These are phyloP conservation scores for Callocephalon fimbriatum DNA, from an alignment of 2,113 vertebrate genomes.

Conservation along the genomic window DNA sequence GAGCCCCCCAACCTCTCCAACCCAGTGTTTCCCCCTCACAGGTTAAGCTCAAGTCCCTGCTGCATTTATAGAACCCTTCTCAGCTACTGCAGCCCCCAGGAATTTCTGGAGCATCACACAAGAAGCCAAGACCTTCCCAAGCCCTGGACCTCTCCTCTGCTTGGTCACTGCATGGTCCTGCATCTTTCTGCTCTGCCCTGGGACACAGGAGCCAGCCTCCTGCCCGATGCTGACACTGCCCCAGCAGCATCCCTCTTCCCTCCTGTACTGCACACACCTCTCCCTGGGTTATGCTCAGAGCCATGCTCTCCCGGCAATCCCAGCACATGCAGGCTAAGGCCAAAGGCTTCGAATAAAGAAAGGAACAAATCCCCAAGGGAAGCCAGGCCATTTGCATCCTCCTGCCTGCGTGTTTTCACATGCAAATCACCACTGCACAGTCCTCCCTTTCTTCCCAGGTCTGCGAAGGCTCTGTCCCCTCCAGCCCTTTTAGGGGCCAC, in stretches of 20 bases:
- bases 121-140: neutral
- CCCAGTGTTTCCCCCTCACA: neutral
- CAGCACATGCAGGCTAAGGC: neutral
- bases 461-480: neutral
- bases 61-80: neutral
- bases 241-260: neutral
- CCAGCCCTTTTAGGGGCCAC: neutral
- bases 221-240: fast-evolving
- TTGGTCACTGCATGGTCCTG: fast-evolving
- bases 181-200: neutral
- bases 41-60: neutral
- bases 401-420: neutral
- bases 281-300: fast-evolving
- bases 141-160: neutral
- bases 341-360: neutral
- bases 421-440: neutral
- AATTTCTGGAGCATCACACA: neutral
- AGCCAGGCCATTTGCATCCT: neutral
- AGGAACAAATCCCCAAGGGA: neutral
- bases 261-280: neutral
- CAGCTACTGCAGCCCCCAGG: neutral
- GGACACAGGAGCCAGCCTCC: neutral
- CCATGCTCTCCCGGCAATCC: neutral
- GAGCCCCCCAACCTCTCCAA: neutral
- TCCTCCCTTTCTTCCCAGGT: neutral